Base-by-base conservation (phyloP, 2,797 vertebrate species). In the Leptoclinus maculatus region DNA sequence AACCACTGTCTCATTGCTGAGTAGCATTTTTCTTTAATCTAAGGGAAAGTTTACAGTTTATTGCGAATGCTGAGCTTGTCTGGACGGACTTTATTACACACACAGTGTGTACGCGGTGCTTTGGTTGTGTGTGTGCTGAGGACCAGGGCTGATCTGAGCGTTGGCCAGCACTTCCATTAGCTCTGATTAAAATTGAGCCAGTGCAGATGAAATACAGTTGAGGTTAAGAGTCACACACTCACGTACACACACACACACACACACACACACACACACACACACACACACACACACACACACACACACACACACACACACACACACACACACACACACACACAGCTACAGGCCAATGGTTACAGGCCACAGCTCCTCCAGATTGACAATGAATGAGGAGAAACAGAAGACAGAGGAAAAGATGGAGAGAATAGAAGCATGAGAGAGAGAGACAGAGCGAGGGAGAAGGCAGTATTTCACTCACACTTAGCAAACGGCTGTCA, bases 91-190 rank as follows among this genome's bases (percentile, higher is more conserved):
- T 19, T 38, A 38, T 71, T 51, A 47, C 36, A 71, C 36, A 71
- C 25, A 60, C 32, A 32, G 51, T 41, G 29, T 71, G 56, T n/a
- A 51, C 68, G 59, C 60, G 6, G 64, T 54, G 53, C 56, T 43
- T 21, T 66, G 43, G 47, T n/a, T 79, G 71, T 76, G 69, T 76
- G 53, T 57, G 57, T 70, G 54, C 59, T 59, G 11, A 64, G 25
- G 23, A 65, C 23, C 71, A 75, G 62, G 23, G 34, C 68, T 76
- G 83, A 89, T 87, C 92, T 95, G 96, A 96, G 84, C 86, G 66
- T 83, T 83, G 91, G 96, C 96, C 97, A 97, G 85, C 90, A 89
- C 74, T 92, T 94, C 96, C 96, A 97, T 97, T 97, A 97, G 93
- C 84, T 76, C 78, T 96, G 95, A 97, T 95, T 97, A 95, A 96